A percentile compares a stretch with the other conserved stretches of the same genome.
phyloP scores from a whole-genome alignment of 1,140 invertebrate species.

The Pogonomyrmex barbatus region DNA sequence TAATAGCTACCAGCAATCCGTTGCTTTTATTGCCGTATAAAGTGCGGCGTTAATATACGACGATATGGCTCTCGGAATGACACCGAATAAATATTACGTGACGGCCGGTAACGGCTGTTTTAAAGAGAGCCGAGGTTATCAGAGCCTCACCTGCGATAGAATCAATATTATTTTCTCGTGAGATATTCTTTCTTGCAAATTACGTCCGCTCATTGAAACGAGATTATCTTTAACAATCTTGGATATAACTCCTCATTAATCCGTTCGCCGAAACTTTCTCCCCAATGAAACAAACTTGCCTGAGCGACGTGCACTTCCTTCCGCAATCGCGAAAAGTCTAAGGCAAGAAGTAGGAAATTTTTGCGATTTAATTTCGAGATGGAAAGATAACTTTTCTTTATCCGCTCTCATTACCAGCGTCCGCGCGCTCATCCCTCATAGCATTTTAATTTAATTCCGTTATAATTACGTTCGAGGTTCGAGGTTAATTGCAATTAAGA shows the following conservation, averaged over 20 bases:
- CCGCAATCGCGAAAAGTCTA: constrained; percentile 43
- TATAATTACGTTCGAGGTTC: constrained; percentile 61
- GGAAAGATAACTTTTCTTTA: constrained; percentile 64
- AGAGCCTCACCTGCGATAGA: neutral
- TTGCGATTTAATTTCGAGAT: constrained; percentile 61
- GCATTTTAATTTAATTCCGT: constrained; percentile 62
- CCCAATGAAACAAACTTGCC: constrained; percentile 47
- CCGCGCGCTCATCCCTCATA: constrained; percentile 51
- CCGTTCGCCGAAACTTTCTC: constrained; percentile 46
- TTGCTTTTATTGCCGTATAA: neutral
- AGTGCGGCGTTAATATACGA: constrained; percentile 10
- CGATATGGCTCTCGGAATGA: neutral
- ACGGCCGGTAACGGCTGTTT: neutral
- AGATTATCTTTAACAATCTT: constrained; percentile 26
- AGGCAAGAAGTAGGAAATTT: constrained; percentile 42
- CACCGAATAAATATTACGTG: neutral
- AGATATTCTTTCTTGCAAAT: constrained; percentile 9
- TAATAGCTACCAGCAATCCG: constrained; percentile 14
- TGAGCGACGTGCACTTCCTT: constrained; percentile 46
- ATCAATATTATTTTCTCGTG: constrained; percentile 20
- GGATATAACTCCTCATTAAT: constrained; percentile 41
- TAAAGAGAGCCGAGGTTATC: neutral
- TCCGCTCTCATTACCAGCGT: constrained; percentile 52
- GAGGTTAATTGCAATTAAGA: constrained; percentile 75
- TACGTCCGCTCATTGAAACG: constrained; percentile 25